A percentile compares a stretch with the other conserved stretches of the same genome.
phyloP scores from a whole-genome alignment of 2,113 vertebrate species.

The Steatornis caripensis region DNA sequence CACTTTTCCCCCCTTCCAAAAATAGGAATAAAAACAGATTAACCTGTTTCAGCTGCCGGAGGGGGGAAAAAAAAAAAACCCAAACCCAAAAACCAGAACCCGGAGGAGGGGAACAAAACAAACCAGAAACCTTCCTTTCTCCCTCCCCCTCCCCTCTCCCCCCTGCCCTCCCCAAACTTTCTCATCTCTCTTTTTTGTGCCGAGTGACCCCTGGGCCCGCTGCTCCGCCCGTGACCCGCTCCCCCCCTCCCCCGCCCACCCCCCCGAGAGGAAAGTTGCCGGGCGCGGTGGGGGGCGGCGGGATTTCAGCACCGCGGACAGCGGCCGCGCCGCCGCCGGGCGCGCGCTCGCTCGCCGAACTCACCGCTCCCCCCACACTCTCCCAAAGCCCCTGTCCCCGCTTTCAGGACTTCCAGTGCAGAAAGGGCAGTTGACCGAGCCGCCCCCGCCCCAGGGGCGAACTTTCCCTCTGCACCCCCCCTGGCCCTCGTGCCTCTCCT shows the following conservation, averaged over 20 bases:
- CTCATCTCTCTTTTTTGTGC: not conserved
- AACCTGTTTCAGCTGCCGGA: not conserved
- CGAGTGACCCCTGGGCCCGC: not conserved
- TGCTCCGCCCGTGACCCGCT: not conserved
- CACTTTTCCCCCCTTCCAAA: slow-evolving; percentile 58
- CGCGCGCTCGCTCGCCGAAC: not conserved
- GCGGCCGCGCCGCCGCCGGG: slow-evolving; percentile 56
- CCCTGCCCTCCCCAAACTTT: slow-evolving; percentile 3
- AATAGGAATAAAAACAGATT: slow-evolving; percentile 7
- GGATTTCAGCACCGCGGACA: slow-evolving; percentile 83
- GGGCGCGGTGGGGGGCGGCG: not conserved
- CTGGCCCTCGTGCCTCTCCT: not conserved
- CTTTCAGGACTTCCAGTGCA: not conserved
- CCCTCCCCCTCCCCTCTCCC: not conserved
- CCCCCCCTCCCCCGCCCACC: not conserved
- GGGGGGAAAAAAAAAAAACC: no score
- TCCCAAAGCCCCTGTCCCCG: not conserved
- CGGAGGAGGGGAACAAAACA: not conserved
- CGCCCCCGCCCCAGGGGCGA: not conserved
- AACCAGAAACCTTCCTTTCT: not conserved
- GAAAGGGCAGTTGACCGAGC: not conserved
- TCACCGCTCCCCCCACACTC: not conserved
- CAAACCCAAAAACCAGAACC: not conserved
- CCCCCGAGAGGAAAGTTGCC: not conserved
- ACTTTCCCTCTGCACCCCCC: not conserved